Percentiles rank a stretch among this genome's conserved stretches.
Conservation (phyloP, 2,113 vertebrate species). For the Eclectus roratus region DNA sequence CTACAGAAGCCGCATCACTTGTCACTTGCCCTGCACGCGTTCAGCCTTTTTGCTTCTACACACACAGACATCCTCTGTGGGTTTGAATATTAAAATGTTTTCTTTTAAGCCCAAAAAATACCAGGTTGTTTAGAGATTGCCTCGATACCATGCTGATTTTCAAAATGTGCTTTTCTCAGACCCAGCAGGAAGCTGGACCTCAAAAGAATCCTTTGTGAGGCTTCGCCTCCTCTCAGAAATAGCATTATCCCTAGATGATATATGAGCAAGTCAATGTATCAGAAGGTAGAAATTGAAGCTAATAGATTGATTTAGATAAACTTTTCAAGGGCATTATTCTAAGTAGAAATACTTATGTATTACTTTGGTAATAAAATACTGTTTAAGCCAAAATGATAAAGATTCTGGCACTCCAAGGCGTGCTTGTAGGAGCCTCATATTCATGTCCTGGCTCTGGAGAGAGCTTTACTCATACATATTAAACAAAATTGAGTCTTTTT, state of each 20-base stretch:
- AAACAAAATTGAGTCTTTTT: neutral
- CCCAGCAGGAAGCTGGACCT: slow-evolving; percentile 35
- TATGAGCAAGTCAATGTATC: neutral
- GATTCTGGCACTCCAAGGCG: neutral
- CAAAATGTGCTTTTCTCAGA: slow-evolving; percentile 53
- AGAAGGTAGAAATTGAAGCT: neutral
- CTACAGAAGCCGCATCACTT: neutral
- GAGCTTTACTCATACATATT: neutral
- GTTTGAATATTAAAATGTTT: neutral
- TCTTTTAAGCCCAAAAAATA: slow-evolving; percentile 2
- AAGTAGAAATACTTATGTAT: neutral
- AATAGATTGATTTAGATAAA: neutral
- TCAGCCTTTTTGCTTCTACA: neutral
- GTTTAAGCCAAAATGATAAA: neutral
- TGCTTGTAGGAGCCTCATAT: neutral
- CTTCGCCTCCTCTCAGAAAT: slow-evolving; percentile 14
- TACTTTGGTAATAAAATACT: neutral
- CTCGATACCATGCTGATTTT: slow-evolving; percentile 33
- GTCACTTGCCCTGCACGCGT: fast-evolving
- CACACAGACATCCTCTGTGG: fast-evolving
- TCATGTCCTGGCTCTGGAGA: neutral
- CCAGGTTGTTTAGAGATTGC: slow-evolving; percentile 41
- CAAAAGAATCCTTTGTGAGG: neutral
- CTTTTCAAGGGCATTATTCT: neutral
- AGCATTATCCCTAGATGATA: neutral